phyloP scores from a whole-genome alignment of 1,140 invertebrate species.

The Phymorhynchus buccinoides region DNA sequence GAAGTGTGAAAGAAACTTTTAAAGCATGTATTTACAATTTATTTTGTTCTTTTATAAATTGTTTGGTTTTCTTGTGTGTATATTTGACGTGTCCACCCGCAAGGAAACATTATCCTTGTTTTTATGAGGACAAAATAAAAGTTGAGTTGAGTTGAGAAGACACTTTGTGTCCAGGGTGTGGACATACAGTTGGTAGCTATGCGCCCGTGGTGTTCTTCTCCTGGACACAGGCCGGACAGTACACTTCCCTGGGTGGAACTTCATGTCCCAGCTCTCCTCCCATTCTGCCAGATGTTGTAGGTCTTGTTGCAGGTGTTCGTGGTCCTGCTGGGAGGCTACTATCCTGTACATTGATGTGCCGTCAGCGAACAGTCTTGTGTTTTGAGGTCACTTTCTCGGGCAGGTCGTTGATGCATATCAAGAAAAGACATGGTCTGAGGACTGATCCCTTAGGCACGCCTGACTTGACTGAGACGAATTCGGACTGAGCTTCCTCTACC shows the following conservation, averaged over 20 bases:
- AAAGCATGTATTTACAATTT: too few relatives aligned
- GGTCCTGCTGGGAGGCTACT: neutral
- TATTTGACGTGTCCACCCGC: too few relatives aligned
- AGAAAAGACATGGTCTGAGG: conserved; percentile 41
- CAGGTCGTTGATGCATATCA: conserved; percentile 32
- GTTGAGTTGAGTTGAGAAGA: too few relatives aligned
- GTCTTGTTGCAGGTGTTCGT: neutral
- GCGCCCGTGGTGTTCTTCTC: too few relatives aligned
- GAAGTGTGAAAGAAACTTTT: too few relatives aligned
- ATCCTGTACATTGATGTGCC: neutral
- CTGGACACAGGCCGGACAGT: too few relatives aligned
- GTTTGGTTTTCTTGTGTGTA: too few relatives aligned
- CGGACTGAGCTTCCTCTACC: conserved; percentile 36
- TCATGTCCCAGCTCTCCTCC: neutral
- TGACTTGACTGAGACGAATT: neutral
- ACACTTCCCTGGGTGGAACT: neutral
- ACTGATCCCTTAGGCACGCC: conserved; percentile 1
- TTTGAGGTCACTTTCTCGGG: neutral
- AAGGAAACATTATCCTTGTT: too few relatives aligned
- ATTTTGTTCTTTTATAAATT: too few relatives aligned
- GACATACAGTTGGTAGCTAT: too few relatives aligned
- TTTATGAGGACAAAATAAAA: too few relatives aligned
- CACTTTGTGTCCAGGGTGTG: too few relatives aligned
- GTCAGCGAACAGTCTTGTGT: neutral
- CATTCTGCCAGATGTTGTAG: neutral